phyloP scores from a whole-genome alignment of 2,888 invertebrate genomes.

The Ypsolopha sequella region DNA sequence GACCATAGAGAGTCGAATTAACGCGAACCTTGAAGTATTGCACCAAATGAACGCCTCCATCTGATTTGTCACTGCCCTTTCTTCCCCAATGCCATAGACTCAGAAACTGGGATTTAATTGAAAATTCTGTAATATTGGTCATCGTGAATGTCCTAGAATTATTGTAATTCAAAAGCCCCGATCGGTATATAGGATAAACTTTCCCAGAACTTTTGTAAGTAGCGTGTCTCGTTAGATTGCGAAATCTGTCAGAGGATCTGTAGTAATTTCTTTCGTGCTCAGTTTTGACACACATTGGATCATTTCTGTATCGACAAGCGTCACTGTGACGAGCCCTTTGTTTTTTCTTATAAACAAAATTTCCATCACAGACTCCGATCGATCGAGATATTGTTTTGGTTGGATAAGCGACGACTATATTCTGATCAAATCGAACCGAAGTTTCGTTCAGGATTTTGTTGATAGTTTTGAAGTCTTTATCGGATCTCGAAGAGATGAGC shows the following conservation, averaged over 20 bases:
- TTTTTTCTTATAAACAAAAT: constrained; percentile 22
- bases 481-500: constrained; percentile 36
- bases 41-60: constrained; percentile 25
- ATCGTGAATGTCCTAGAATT: constrained; percentile 36
- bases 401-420: constrained; percentile 37
- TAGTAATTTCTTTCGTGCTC: constrained; percentile 40
- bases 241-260: constrained; percentile 33
- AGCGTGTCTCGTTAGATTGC: constrained; percentile 32
- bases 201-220: constrained; percentile 26
- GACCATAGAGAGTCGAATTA: constrained; percentile 49
- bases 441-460: constrained; percentile 42
- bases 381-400: constrained; percentile 7
- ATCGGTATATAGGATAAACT: constrained; percentile 26
- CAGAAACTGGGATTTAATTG: background rate
- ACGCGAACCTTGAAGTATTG: constrained; percentile 55
- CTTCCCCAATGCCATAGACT: background rate
- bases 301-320: constrained; percentile 8
- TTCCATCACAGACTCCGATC: constrained; percentile 29
- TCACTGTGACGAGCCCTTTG: constrained; percentile 4
- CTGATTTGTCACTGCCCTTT: background rate
- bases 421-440: constrained; percentile 48
- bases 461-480: constrained; percentile 30
- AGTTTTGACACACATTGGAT: constrained; percentile 17
- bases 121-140: constrained; percentile 33
- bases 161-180: constrained; percentile 36